phyloP scores from a whole-genome alignment of 1,140 invertebrate genomes.

The Neocloeon triangulifer region DNA sequence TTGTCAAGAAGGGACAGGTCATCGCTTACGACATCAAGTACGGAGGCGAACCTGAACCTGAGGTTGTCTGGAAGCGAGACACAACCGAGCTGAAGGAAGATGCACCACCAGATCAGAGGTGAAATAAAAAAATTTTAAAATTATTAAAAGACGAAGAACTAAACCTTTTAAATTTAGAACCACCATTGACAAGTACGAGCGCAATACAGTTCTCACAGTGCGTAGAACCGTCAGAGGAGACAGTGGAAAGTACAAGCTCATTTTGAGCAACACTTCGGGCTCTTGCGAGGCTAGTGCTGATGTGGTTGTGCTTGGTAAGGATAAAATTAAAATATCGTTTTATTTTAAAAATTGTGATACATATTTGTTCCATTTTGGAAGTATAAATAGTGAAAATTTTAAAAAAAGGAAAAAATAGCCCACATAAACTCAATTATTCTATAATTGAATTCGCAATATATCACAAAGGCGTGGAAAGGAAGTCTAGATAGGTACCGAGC shows the following conservation, averaged over 20 bases:
- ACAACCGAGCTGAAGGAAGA: constrained; percentile 50
- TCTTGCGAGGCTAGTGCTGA: constrained; percentile 60
- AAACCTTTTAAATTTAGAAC: constrained; percentile 22
- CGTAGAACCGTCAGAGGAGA: constrained; percentile 64
- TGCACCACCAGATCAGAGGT: constrained; percentile 13
- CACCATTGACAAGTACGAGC: constrained; percentile 73
- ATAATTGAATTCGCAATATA: too few relatives aligned
- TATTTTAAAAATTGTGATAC: too few relatives aligned
- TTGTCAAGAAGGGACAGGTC: constrained; percentile 83
- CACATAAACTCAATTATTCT: too few relatives aligned
- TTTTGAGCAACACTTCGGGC: constrained; percentile 64
- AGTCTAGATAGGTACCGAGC: too few relatives aligned
- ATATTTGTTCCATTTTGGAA: too few relatives aligned
- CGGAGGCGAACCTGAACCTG: constrained; percentile 83
- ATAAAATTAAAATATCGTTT: too few relatives aligned
- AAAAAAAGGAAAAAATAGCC: too few relatives aligned
- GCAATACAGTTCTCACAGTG: constrained; percentile 76
- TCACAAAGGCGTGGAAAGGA: too few relatives aligned
- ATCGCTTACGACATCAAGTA: constrained; percentile 87
- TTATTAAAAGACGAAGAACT: constrained; percentile 1
- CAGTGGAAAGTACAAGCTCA: constrained; percentile 74
- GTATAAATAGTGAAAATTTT: too few relatives aligned
- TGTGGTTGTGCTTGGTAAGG: constrained; percentile 62
- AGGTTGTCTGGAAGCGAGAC: constrained; percentile 57
- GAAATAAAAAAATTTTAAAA: not conserved